Conservation (phyloP, 2,888 invertebrate species). For the Dysmachus trigonus region DNA sequence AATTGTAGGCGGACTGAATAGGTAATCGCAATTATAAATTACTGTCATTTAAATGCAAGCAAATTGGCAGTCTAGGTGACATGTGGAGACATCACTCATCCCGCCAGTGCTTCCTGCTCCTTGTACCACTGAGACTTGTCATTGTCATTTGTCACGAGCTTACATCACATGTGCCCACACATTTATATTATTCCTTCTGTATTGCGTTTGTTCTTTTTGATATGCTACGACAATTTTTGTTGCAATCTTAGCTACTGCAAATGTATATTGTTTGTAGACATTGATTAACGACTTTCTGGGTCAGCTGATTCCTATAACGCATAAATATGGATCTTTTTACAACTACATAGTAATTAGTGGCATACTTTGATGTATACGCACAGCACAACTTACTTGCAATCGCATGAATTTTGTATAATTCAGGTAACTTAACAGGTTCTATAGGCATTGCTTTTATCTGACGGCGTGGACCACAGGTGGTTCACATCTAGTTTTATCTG, state of each 20-base stretch:
- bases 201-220: not conserved
- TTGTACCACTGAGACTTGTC: not conserved
- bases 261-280: not conserved
- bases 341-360: not conserved
- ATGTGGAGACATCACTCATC: not conserved
- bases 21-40: conserved; percentile 4
- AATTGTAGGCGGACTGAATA: conserved; percentile 19
- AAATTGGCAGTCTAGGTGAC: not conserved
- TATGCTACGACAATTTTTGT: not conserved
- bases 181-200: not conserved
- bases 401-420: too few relatives aligned
- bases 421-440: too few relatives aligned
- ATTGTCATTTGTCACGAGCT: not conserved
- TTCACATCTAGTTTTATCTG: too few relatives aligned
- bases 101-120: not conserved
- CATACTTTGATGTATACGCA: not conserved
- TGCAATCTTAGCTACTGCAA: not conserved
- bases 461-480: too few relatives aligned
- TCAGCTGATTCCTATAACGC: not conserved
- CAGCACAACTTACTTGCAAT: not conserved
- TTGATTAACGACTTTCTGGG: not conserved
- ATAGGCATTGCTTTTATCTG: too few relatives aligned
- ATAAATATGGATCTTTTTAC: not conserved
- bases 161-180: not conserved
- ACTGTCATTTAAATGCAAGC: not conserved